Conservation (phyloP, 2,113 vertebrate species). For the Turnix velox region DNA sequence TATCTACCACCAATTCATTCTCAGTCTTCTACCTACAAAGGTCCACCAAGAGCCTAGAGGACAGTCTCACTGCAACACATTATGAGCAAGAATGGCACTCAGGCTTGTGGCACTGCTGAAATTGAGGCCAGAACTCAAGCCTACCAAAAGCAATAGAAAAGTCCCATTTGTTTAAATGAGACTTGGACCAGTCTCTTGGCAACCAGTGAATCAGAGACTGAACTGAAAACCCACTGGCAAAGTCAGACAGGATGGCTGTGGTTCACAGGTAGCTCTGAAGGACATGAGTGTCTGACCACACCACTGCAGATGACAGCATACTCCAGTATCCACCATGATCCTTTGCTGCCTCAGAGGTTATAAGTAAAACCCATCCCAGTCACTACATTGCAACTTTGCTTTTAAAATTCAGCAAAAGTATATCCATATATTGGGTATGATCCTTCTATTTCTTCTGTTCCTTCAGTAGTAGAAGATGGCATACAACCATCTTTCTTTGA, state of each 20-base stretch:
- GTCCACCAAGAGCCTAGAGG: neutral
- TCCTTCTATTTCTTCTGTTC: neutral
- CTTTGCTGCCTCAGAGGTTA: neutral
- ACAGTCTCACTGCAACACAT: neutral
- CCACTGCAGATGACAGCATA: neutral
- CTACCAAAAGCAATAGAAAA: neutral
- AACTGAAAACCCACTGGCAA: conserved; percentile 19
- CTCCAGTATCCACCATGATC: rapidly evolving
- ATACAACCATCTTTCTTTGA: neutral
- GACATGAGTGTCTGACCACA: neutral
- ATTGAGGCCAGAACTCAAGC: neutral
- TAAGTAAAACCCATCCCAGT: neutral
- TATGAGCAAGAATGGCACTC: neutral
- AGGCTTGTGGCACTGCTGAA: neutral
- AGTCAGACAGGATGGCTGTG: neutral
- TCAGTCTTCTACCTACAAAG: neutral
- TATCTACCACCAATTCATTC: neutral
- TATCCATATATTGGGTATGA: neutral
- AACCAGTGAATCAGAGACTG: neutral
- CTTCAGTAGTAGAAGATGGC: neutral
- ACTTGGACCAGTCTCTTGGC: conserved; percentile 22
- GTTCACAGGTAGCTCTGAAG: neutral
- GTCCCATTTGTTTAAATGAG: conserved; percentile 14
- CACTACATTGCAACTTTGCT: neutral
- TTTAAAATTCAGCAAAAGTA: neutral